A percentile compares a stretch with the other conserved stretches of the same genome.
Evolutionary conservation across 23 tunicate genomes (phyloP).

Genomic region (Aplidium turbinatum): DNA sequence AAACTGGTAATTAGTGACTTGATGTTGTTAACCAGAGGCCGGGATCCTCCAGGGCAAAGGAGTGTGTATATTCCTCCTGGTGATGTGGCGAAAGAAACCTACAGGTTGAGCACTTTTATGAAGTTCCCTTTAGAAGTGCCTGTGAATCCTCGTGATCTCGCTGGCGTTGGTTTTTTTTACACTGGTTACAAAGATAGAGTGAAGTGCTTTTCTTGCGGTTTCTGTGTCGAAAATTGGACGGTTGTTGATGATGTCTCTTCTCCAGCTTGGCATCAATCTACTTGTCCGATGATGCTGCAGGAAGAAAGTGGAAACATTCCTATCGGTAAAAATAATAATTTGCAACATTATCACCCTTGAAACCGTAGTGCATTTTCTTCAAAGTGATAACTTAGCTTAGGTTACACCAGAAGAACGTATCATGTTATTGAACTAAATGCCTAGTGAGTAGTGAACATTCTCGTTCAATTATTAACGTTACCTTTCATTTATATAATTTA

Average conservation of each 20-base stretch:
- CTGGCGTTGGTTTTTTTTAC: conserved; percentile 39
- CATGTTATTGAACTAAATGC: no score
- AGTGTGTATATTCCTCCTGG: conserved; percentile 47
- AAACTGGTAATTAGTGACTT: no score
- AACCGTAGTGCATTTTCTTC: no score
- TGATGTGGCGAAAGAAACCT: conserved; percentile 23
- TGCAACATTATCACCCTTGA: no score
- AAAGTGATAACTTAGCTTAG: no score
- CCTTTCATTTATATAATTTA: no score
- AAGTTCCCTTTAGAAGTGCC: conserved; percentile 19
- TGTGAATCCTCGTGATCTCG: conserved; percentile 4
- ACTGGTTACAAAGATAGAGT: conserved; percentile 49
- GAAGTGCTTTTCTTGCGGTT: conserved; percentile 36
- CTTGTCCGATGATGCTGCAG: conserved; percentile 6
- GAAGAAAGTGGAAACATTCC: conserved; percentile 59
- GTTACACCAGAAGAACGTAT: no score
- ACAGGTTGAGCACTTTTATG: conserved; percentile 34
- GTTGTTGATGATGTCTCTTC: not conserved
- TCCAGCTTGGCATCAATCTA: conserved; percentile 31
- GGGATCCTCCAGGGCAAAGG: conserved; percentile 37
- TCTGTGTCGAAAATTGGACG: conserved; percentile 34
- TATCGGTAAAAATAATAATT: no score
- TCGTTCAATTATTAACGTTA: no score
- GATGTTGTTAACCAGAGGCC: no score
- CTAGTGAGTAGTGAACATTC: no score